These are phyloP conservation scores for Buceros bicornis DNA, from an alignment of 2,797 vertebrate species.

Conservation along the genomic window DNA sequence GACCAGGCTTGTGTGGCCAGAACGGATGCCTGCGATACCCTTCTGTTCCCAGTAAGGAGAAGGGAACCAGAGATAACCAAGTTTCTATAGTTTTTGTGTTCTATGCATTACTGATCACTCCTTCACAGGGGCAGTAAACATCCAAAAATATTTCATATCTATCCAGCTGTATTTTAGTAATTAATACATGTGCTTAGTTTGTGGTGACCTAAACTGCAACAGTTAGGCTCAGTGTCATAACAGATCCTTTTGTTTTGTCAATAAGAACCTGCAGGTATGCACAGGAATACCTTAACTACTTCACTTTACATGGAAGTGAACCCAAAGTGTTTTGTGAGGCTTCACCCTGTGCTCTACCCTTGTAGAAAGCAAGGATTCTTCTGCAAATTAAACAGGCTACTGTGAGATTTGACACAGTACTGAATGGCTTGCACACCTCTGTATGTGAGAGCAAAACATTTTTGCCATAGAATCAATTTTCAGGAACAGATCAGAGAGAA, in stretches of 20 bases:
- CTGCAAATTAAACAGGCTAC: neutral
- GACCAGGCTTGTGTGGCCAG: neutral
- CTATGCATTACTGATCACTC: neutral
- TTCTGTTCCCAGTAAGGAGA: neutral
- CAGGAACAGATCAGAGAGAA: slow-evolving; percentile 11
- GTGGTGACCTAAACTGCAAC: neutral
- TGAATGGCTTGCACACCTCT: neutral
- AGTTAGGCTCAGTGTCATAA: neutral
- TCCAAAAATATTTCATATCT: neutral
- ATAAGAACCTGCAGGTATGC: neutral
- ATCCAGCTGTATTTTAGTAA: neutral
- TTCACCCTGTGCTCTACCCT: neutral
- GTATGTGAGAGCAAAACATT: neutral
- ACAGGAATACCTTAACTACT: neutral
- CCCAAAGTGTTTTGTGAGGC: neutral
- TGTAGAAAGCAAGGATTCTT: neutral
- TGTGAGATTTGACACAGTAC: neutral
- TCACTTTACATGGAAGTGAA: neutral
- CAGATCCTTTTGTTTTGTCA: neutral
- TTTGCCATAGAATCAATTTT: slow-evolving; percentile 46
- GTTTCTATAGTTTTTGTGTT: neutral
- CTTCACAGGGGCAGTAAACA: neutral
- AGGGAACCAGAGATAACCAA: neutral
- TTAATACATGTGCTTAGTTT: neutral
- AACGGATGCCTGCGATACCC: neutral